Percentiles rank a stretch among this genome's conserved stretches.
Conservation (phyloP, 2,797 vertebrate species). For the Paramormyrops hopkinsi region DNA sequence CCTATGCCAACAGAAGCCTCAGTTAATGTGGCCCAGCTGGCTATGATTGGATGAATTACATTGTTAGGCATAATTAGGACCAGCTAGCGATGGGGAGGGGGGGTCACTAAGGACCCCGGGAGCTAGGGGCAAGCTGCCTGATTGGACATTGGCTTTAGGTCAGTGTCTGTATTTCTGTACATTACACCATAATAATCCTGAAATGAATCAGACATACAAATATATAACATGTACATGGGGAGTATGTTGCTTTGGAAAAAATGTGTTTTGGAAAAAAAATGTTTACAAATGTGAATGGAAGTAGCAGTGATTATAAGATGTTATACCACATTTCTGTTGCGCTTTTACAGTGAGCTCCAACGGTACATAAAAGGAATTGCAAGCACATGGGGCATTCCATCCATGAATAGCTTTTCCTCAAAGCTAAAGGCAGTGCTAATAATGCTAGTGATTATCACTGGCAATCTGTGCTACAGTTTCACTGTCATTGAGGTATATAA, state of each 20-base stretch:
- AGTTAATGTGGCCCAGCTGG: not conserved
- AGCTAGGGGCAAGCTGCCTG: not conserved
- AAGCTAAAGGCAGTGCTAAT: not conserved
- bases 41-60: not conserved
- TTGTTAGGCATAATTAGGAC: not conserved
- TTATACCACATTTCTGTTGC: not conserved
- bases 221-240: not conserved
- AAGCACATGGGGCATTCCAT: not conserved
- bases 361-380: not conserved
- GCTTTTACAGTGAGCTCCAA: not conserved
- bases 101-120: not conserved
- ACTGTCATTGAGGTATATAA: not conserved
- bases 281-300: not conserved
- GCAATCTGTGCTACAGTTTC: not conserved
- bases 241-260: not conserved
- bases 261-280: not conserved
- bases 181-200: not conserved
- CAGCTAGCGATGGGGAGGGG: not conserved
- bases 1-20: constrained; percentile 4
- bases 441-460: not conserved
- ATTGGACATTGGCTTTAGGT: not conserved
- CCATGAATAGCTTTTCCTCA: not conserved
- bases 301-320: not conserved
- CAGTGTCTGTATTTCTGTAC: not conserved
- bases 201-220: not conserved